Evolutionary conservation across 2,888 invertebrate genomes (phyloP), one percentile per base, ranked within the genome.

Genomic region (Ypsolopha sequella): DNA sequence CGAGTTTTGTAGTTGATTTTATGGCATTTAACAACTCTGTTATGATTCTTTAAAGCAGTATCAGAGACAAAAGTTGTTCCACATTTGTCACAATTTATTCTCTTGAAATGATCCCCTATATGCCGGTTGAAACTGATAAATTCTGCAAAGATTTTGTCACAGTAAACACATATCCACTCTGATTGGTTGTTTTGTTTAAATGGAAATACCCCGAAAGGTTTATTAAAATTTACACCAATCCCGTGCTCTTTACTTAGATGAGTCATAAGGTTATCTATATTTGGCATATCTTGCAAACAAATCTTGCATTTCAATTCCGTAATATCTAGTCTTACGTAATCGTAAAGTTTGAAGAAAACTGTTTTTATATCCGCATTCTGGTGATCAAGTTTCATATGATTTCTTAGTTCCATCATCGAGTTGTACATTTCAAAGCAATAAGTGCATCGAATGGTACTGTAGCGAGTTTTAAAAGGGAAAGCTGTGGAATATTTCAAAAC

Each of bases 301-400:
- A 82, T 59, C 53, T 74, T 85, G 65, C 86, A 86, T 65, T 73
- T 72, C 45, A 86, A 61, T 57, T 77, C 70, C 11, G 82, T 82
- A 46, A 86, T 81, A 58, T 86, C 86, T 6, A 86, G 66, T 67
- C 85, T 81, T 46, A 82, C 63, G 61, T 84, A 80, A 58, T 82
- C 82, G 58, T 81, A 80, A 33, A 76, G 70, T 62, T 82, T 76
- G 64, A 78, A 84, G 60, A 84, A 82, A 2, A 80, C 80, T 53
- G 80, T 81, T 61, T 73, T 78, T 48, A 75, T 76, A 57, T 82
- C 80, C 0, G 79, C 72, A 51, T 73, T 67, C 0, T 66, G 51
- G 48, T 86, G 86, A 53, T 77, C 76, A 0, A 61, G 61, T 61
- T 68, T 70, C 75, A 80, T 79, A 51, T 86, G 86, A 41, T 64